Evolutionary conservation across 2,888 invertebrate species (phyloP).

Genomic region (Lasioglossum pauxillum): DNA sequence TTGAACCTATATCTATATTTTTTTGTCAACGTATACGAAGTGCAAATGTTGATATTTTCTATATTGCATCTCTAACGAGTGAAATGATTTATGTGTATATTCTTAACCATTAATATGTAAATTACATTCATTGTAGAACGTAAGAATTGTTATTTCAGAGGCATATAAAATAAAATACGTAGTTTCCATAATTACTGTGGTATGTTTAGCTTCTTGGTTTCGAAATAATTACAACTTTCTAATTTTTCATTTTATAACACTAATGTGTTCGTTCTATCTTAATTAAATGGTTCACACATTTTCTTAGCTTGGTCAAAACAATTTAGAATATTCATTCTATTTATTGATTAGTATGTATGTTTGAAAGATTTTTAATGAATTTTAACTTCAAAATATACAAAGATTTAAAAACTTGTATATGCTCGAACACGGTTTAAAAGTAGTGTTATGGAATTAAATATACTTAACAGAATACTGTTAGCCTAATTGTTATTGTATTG

Average conservation of each 20-base stretch:
- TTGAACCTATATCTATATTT: too few relatives aligned
- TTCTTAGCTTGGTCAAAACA: not conserved
- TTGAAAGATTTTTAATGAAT: not conserved
- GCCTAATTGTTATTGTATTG: not conserved
- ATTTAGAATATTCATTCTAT: not conserved
- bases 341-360: not conserved
- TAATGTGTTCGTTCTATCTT: not conserved
- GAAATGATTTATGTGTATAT: not conserved
- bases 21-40: not conserved
- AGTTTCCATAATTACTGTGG: not conserved
- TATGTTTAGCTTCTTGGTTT: not conserved
- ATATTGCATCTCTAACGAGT: not conserved
- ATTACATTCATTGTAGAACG: not conserved
- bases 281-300: not conserved
- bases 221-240: not conserved
- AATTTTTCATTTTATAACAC: not conserved
- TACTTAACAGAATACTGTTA: not conserved
- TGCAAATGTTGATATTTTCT: not conserved
- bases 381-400: not conserved
- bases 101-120: not conserved
- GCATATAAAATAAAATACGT: not conserved
- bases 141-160: not conserved
- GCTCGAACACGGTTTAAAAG: not conserved
- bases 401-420: not conserved
- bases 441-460: not conserved